Evolutionary conservation across 2,888 invertebrate genomes (phyloP), one percentile per base, ranked within the genome.

Genomic region (Fabriciana adippe): DNA sequence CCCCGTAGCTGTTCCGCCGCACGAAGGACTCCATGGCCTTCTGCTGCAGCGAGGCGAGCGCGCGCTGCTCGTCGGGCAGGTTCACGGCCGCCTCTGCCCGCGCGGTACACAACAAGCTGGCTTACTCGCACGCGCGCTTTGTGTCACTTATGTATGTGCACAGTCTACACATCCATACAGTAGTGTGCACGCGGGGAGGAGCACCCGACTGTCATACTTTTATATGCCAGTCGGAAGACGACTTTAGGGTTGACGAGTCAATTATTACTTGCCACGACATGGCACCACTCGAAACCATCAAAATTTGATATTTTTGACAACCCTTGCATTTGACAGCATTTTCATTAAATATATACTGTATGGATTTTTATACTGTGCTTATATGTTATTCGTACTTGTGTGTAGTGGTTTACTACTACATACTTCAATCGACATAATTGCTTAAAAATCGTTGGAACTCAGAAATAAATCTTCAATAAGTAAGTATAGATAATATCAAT

Each of bases 1-100:
- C 96, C 26, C 95, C 95, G 76, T 95, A 96, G 88, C 96, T 96
- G 89, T 95, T 96, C 68, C 96, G 88, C 64, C 96, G 86, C 50
- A 95, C 95, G 84, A 95, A 95, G 75, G 91, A 90, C 85, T 96
- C 96, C 75, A 96, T 94, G 67, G 93, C 91, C 78, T 93, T 93
- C 81, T 92, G 90, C 77, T 93, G 92, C 74, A 91, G 85, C 70
- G 89, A 81, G 54, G 88, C 85, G 69, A 91, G 88, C 75, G 92
- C 88, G 66, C 91, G 88, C 90, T 94, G 93, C 84, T 94, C 94
- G 78, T 93, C 90, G 8, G 94, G 93, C 71, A 93, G 92, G 84
- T 93, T 85, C 82, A 86, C 74, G 84, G 84, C 77, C 76, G 85
- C 72, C 86, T 88, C 89, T 86, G 85, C 79, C 82, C 77, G 83